Evolutionary conservation across 2,888 invertebrate genomes (phyloP), one percentile per base, ranked within the genome.

Genomic region (Cheilosia impressa): DNA sequence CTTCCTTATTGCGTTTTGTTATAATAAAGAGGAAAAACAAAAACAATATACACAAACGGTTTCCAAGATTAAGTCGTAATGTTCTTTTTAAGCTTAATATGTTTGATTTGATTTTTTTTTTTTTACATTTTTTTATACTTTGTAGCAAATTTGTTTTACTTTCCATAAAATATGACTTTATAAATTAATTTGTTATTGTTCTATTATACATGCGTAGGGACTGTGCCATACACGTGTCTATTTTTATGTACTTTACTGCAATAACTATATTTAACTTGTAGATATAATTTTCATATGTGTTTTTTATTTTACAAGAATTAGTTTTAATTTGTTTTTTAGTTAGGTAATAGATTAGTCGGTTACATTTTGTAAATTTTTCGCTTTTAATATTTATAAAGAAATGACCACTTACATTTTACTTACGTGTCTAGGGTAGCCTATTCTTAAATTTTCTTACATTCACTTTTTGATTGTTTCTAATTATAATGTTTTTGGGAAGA

Each of bases 221-320:
- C 65, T 66, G 60, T 63, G 19, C 22, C 27, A 15, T 53, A 41
- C 62, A 58, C 57, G 76, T 65, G 62, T 62, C 45, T 60, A 69
- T 57, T 52, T 31, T 34, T 47, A 65, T 81, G 22, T 57, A 68
- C 53, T 55, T 63, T 27, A 69, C 63, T 77, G 62, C 45, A 45
- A 50, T 34, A 34, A 57, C 47, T 63, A 57, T 34, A 76, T 52
- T 68, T 43, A 22, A 62, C 50, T 63, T 68, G 15, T 71, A 45
- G 50, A 53, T 69, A 45, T 72, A 57, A 10, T 57, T 63, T 73
- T 78, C 1, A 60, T 6, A 17, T 62, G 10, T 52, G 47, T 63
- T 24, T 53, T 57, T 19, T 19, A n/a, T 73, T 82, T 60, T 82
- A 76, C 69, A 77, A 81, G 41, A 71, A n/a, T n/a, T 72, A 63